Evolutionary conservation across 2,113 vertebrate species (phyloP), one percentile per base, ranked within the genome.

Genomic region (Syngnathoides biaculeatus): DNA sequence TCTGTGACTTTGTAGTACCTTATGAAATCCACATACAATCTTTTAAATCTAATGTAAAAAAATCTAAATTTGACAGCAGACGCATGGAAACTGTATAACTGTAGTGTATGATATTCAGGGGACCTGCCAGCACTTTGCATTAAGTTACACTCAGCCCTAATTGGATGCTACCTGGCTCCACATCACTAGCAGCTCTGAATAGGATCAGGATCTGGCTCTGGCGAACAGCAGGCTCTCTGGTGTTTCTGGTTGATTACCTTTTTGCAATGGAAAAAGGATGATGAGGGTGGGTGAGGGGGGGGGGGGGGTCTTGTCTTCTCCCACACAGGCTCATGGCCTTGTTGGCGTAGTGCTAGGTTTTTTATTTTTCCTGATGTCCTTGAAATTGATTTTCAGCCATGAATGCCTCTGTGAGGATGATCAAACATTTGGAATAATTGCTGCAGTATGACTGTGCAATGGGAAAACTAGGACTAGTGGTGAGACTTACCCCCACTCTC

Each of bases 81-180:
- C 84, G 89, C 83, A 78, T 90, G 82, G 82, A 90, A 89, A 89
- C 81, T 80, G 72, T 80, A 75, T 90, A 89, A 90, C 91, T 90
- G n/a, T n/a, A n/a, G n/a, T n/a, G n/a, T n/a, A 89, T 89, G 55
- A 57, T 8, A 90, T 81, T 27, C 40, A 74, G 78, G 79, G 80
- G 3, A 73, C 70, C 85, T 91, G 90, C 88, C 90, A 92, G 84
- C 86, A 83, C 83, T 91, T 91, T 85, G 85, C 89, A 89, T 91
- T 89, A 90, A 90, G 86, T 91, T 92, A 79, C 82, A 82, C 74
- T 75, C 80, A 81, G 86, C 86, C 48, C 89, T 93, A 92, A 92
- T 92, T 92, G 89, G 89, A 91, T 84, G 83, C 73, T 92, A 92
- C 87, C 91, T 91, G 90, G 89, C 90, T 88, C 78, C 67, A 86